phyloP scores from a whole-genome alignment of 2,113 vertebrate species.

The Cyanoramphus novaezelandiae region DNA sequence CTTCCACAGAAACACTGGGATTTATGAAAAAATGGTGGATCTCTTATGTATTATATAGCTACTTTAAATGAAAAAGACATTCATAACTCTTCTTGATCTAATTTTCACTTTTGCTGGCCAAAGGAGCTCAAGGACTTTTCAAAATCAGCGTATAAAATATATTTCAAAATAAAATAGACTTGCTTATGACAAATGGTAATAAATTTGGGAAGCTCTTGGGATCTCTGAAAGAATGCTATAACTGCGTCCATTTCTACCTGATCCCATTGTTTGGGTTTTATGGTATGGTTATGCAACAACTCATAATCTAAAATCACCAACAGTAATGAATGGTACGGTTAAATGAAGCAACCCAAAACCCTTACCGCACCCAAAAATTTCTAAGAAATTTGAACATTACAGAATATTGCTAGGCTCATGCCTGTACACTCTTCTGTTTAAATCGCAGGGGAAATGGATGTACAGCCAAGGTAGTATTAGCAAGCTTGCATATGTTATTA shows the following conservation, averaged over 20 bases:
- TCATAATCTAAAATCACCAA: not conserved
- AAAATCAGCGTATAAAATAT: not conserved
- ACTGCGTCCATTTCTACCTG: not conserved
- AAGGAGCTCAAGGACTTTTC: not conserved
- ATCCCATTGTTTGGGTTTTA: not conserved
- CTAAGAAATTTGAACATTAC: not conserved
- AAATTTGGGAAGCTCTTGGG: not conserved
- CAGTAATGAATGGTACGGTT: not conserved
- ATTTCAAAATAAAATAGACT: not conserved
- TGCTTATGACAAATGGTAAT: not conserved
- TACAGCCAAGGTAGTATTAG: not conserved
- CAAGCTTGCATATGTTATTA: slow-evolving; percentile 1
- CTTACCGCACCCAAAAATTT: not conserved
- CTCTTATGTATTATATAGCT: not conserved
- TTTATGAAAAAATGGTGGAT: not conserved
- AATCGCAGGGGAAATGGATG: not conserved
- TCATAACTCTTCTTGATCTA: not conserved
- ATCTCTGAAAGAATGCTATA: not conserved
- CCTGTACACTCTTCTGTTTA: not conserved
- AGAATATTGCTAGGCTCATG: not conserved
- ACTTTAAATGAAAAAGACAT: not conserved
- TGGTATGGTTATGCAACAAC: not conserved
- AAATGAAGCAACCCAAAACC: not conserved
- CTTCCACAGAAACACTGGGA: not conserved
- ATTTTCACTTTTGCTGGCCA: not conserved